Conservation (phyloP, 2,113 vertebrate genomes). For the zebrafish (Danio rerio) region DNA sequence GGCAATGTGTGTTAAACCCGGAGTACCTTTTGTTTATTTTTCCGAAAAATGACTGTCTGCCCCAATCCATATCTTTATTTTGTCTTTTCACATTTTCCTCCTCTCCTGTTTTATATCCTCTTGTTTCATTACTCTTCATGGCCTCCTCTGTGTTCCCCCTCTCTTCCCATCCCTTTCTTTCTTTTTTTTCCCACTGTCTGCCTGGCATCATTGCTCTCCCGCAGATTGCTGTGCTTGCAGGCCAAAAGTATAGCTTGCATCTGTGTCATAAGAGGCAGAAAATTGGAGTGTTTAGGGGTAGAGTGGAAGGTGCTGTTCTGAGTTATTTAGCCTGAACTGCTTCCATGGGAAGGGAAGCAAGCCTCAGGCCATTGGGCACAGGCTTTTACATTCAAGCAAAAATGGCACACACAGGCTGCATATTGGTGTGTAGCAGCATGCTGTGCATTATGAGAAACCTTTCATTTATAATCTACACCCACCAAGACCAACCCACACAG, state of each 20-base stretch:
- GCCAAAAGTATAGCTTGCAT: conserved; percentile 63
- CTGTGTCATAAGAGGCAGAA: conserved; percentile 67
- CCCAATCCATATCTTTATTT: conserved; percentile 15
- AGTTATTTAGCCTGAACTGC: conserved; percentile 61
- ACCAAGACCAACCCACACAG: conserved; percentile 25
- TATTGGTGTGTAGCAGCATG: conserved; percentile 48
- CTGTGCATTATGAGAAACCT: conserved; percentile 51
- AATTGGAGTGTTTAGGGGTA: conserved; percentile 55
- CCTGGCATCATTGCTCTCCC: conserved; percentile 62
- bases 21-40: too few relatives aligned
- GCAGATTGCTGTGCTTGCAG: conserved; percentile 61
- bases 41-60: background rate
- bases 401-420: conserved; percentile 42
- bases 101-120: background rate
- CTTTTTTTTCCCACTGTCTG: conserved; percentile 39
- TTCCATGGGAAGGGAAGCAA: conserved; percentile 56
- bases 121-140: conserved; percentile 37
- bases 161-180: conserved; percentile 31
- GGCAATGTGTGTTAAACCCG: too few relatives aligned
- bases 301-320: conserved; percentile 57
- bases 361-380: conserved; percentile 33
- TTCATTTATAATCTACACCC: conserved; percentile 30
- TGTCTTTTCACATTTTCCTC: conserved; percentile 26
- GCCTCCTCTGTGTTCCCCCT: conserved; percentile 2
- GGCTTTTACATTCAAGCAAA: conserved; percentile 50